Evolutionary conservation across 2,888 invertebrate species (phyloP).

Genomic region (Leucoma salicis): DNA sequence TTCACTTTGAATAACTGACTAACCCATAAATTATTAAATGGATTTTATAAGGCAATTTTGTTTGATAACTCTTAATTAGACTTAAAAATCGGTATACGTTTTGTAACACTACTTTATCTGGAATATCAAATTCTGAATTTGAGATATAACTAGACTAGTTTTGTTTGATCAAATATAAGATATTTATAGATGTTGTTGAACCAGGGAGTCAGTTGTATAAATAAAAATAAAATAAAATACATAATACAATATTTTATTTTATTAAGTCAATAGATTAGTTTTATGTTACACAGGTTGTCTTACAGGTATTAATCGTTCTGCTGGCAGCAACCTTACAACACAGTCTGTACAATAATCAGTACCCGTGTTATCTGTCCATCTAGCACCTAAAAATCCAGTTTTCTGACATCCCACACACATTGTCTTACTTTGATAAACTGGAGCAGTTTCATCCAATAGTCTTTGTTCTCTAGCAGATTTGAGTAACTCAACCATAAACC

Average conservation of each 20-base stretch:
- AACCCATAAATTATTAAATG: too few relatives aligned
- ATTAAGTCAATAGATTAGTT: conserved; percentile 5
- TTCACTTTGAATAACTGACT: too few relatives aligned
- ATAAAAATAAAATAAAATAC: not conserved
- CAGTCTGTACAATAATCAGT: conserved; percentile 77
- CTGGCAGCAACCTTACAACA: conserved; percentile 63
- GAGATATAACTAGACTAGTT: too few relatives aligned
- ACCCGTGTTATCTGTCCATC: conserved; percentile 75
- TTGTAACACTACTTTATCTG: too few relatives aligned
- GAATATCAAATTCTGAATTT: too few relatives aligned
- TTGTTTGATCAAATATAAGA: too few relatives aligned
- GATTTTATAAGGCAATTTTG: too few relatives aligned
- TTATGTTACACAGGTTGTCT: conserved; percentile 42
- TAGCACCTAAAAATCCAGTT: conserved; percentile 67
- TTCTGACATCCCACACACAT: conserved; percentile 74
- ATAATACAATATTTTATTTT: not conserved
- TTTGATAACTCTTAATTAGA: too few relatives aligned
- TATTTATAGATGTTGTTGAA: too few relatives aligned
- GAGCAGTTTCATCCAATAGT: conserved; percentile 62
- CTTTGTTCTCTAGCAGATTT: conserved; percentile 70
- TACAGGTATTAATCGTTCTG: conserved; percentile 63
- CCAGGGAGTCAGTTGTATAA: conserved; percentile 3
- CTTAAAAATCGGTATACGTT: too few relatives aligned
- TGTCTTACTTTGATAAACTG: conserved; percentile 66
- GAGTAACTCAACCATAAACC: conserved; percentile 58